Percentiles rank a stretch among this genome's conserved stretches.
Conservation (phyloP, 1,140 invertebrate genomes). For the Atopsyche davidsoni region DNA sequence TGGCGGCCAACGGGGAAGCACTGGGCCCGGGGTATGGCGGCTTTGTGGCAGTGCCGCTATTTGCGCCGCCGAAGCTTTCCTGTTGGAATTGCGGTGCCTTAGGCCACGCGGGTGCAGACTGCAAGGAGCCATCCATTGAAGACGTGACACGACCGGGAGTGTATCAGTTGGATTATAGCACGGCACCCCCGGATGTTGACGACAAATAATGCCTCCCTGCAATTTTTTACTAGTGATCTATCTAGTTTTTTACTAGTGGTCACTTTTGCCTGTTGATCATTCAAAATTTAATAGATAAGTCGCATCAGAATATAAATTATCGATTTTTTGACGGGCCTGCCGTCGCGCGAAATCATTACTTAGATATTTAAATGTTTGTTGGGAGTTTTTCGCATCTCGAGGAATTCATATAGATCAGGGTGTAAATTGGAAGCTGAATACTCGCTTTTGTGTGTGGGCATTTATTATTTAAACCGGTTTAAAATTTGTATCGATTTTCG, state of each 20-base stretch:
- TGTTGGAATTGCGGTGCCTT: slow-evolving; percentile 72
- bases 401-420: slow-evolving; percentile 28
- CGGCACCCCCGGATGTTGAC: slow-evolving; percentile 39
- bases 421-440: slow-evolving; percentile 23
- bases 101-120: slow-evolving; percentile 74
- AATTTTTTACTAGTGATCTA: slow-evolving; percentile 1
- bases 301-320: slow-evolving; percentile 14
- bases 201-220: slow-evolving; percentile 38
- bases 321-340: slow-evolving; percentile 8
- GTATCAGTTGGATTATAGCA: slow-evolving; percentile 56
- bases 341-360: slow-evolving; percentile 18
- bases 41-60: slow-evolving; percentile 46
- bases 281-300: slow-evolving; percentile 23
- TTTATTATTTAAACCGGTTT: slow-evolving; percentile 20
- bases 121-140: slow-evolving; percentile 81
- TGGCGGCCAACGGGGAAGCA: slow-evolving; percentile 27
- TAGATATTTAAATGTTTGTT: slow-evolving; percentile 22
- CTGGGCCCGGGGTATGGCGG: slow-evolving; percentile 39
- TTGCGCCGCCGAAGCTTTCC: slow-evolving; percentile 52
- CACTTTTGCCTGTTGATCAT: slow-evolving; percentile 23
- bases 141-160: slow-evolving; percentile 67
- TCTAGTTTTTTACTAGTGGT: slow-evolving; percentile 8
- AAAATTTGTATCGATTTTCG: slow-evolving; percentile 13
- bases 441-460: slow-evolving; percentile 26
- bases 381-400: slow-evolving; percentile 25